Evolutionary conservation across 1,140 invertebrate genomes (phyloP), one percentile per base, ranked within the genome.

Genomic region (Apocrypta bakeri): DNA sequence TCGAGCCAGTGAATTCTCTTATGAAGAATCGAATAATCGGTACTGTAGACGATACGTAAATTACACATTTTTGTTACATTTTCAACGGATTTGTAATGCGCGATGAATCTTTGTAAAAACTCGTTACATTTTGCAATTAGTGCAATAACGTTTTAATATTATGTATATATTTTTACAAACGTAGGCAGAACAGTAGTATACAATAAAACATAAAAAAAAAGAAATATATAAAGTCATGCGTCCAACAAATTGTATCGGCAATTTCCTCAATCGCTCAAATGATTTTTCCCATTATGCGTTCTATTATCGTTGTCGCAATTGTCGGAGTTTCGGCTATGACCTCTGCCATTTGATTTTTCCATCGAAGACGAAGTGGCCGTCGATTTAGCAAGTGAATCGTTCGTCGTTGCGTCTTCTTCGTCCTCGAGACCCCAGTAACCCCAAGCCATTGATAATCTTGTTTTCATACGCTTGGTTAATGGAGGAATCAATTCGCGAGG

Each of bases 401-500:
- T 40, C n/a, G 29, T 0, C 0, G n/a, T 27, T 24, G 8, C 27
- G n/a, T 14, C 14, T 4, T 27, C 85, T 9, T 90, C 86, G 7
- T 90, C 85, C 17, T 90, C 85, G 6, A 83, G 64, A 64, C 76
- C 84, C 84, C 83, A 87, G n/a, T 82, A 85, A 9, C 88, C 87
- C 84, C 87, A 90, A n/a, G 87, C 86, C 4, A 92, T 86, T 0
- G 92, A 92, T 9, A 94, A 85, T 73, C 92, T 91, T 2, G 86
- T 91, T 85, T 94, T 95, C 94, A 96, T 97, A 37, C 94, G 90
- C 37, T 94, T 94, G 7, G 95, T 97, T 29, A 99, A 92, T 0
- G 96, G 96, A 0, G 98, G 98, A 84, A 99, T 98, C 81, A 96
- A 95, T n/a, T 95, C 93, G 8, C 98, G 94, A 6, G 98, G 98